Conservation (phyloP, 53 echinoderm and acorn worm genomes). For the Crossaster papposus region DNA sequence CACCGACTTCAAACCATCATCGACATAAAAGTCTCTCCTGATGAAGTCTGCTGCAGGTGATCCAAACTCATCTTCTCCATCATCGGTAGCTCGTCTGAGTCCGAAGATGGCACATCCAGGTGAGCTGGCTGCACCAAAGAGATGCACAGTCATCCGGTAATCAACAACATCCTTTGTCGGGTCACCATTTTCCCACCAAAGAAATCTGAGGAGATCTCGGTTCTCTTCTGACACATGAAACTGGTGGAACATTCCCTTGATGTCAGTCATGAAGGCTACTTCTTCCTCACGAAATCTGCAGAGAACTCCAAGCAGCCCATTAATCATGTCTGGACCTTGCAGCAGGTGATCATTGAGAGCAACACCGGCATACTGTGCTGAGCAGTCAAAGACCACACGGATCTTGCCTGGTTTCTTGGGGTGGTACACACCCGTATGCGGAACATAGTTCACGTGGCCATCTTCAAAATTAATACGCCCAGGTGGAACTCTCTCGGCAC, state of each 20-base stretch:
- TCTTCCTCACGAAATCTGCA: slow-evolving; percentile 59
- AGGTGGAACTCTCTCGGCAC: slow-evolving; percentile 54
- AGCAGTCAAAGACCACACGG: slow-evolving; percentile 40
- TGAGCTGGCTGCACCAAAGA: slow-evolving; percentile 63
- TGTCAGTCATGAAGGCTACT: slow-evolving; percentile 53
- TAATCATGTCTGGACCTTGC: slow-evolving; percentile 59
- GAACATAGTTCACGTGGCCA: slow-evolving; percentile 60
- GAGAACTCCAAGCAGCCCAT: slow-evolving; percentile 62
- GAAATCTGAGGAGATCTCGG: slow-evolving; percentile 32
- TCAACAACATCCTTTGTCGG: slow-evolving; percentile 14
- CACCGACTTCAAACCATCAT: not conserved
- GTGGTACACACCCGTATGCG: slow-evolving; percentile 40
- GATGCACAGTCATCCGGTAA: slow-evolving; percentile 65
- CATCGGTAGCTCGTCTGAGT: slow-evolving; percentile 60
- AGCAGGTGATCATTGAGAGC: slow-evolving; percentile 62
- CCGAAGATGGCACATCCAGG: slow-evolving; percentile 72
- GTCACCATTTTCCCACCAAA: slow-evolving; percentile 65
- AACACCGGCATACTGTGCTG: slow-evolving; percentile 35
- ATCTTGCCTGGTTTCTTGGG: slow-evolving; percentile 16
- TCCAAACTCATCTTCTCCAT: slow-evolving; percentile 46
- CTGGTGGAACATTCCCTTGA: slow-evolving; percentile 68
- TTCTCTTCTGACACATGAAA: slow-evolving; percentile 34
- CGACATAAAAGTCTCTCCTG: not conserved
- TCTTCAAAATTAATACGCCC: slow-evolving; percentile 32
- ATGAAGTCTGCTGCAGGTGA: slow-evolving; percentile 30